These are phyloP conservation scores for Sprattus sprattus DNA, from an alignment of 2,113 vertebrate species.

Conservation along the genomic window DNA sequence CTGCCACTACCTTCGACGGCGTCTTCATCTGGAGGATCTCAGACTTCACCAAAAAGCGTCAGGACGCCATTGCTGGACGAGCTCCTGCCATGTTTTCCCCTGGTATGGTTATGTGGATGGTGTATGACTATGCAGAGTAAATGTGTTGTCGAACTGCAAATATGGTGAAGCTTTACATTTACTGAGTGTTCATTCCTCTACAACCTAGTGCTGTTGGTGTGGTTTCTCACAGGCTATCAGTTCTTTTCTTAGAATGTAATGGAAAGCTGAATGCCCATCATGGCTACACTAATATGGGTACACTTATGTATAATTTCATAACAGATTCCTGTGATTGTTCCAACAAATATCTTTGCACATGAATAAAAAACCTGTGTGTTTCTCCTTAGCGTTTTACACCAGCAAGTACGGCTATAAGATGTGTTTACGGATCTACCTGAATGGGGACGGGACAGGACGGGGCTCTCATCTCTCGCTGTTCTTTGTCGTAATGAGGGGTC, in stretches of 20 bases:
- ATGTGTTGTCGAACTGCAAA: neutral
- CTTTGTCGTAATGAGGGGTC: slow-evolving; percentile 92
- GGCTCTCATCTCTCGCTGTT: slow-evolving; percentile 90
- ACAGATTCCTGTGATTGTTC: too few relatives aligned
- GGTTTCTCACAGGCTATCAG: neutral
- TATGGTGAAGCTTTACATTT: neutral
- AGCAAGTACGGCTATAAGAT: slow-evolving; percentile 95
- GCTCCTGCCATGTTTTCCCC: slow-evolving; percentile 91
- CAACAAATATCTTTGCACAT: neutral
- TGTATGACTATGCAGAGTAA: neutral
- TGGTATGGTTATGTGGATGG: slow-evolving; percentile 64
- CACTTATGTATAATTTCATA: too few relatives aligned
- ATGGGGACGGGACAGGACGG: slow-evolving; percentile 86
- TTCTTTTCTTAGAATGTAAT: neutral
- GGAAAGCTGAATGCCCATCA: neutral
- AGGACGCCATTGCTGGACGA: slow-evolving; percentile 81
- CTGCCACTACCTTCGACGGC: slow-evolving; percentile 83
- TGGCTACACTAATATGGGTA: too few relatives aligned
- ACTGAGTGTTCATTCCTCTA: neutral
- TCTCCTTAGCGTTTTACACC: slow-evolving; percentile 84
- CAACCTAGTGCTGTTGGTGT: neutral
- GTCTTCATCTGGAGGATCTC: slow-evolving; percentile 90
- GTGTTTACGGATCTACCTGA: slow-evolving; percentile 89
- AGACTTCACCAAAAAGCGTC: slow-evolving; percentile 81
- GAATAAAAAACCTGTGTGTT: neutral